Conservation (phyloP, 2,797 vertebrate genomes). For the Loriculus beryllinus region DNA sequence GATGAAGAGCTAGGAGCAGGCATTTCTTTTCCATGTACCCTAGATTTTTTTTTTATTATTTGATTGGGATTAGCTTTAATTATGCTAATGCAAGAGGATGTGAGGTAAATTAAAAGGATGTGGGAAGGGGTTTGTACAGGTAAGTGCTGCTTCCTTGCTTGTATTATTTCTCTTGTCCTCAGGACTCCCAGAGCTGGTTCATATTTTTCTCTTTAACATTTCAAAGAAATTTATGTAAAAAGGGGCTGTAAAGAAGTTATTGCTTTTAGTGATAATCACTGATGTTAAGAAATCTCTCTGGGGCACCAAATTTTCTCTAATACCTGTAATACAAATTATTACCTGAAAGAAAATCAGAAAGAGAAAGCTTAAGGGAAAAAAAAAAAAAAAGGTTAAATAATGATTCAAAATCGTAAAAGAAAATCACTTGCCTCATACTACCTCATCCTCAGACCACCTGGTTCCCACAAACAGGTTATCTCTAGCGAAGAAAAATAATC, state of each 20-base stretch:
- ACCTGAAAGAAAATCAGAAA: slow-evolving; percentile 25
- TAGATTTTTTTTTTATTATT: neutral
- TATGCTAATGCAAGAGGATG: slow-evolving; percentile 79
- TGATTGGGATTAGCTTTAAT: slow-evolving; percentile 87
- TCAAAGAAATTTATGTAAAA: slow-evolving; percentile 21
- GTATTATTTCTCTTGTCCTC: neutral
- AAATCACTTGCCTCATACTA: neutral
- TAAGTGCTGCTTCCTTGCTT: slow-evolving; percentile 17
- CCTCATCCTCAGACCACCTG: neutral
- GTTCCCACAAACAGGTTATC: neutral
- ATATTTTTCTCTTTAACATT: neutral
- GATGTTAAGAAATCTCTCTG: slow-evolving; percentile 28
- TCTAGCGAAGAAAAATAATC: neutral
- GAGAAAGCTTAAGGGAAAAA: slow-evolving; percentile 12
- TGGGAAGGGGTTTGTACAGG: slow-evolving; percentile 82
- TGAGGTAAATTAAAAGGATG: slow-evolving; percentile 79
- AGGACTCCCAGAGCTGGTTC: neutral
- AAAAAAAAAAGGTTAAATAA: slow-evolving; percentile 7
- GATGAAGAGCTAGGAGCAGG: neutral
- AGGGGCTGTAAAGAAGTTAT: neutral
- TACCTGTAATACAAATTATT: neutral
- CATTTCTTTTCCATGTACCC: neutral
- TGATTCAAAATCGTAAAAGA: neutral
- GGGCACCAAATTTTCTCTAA: neutral
- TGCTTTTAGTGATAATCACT: slow-evolving; percentile 32